Evolutionary conservation across 2,797 vertebrate species (phyloP).

Genomic region (Fundulus diaphanus): DNA sequence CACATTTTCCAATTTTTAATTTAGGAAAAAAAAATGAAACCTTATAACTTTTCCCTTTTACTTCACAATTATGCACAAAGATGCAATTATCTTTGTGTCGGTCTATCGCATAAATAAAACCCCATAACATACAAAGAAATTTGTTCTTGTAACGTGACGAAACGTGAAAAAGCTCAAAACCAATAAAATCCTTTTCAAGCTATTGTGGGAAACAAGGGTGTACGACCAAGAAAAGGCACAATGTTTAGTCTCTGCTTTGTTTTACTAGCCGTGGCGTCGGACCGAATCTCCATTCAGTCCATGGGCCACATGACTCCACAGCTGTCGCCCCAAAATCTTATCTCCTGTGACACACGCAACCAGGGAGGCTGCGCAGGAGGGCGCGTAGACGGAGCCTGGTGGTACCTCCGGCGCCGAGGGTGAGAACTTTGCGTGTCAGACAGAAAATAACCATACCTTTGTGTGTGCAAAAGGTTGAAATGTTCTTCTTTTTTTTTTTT

Average conservation of each 20-base stretch:
- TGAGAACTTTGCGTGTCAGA: slow-evolving; percentile 46
- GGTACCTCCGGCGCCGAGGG: slow-evolving; percentile 93
- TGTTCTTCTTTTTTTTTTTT: background rate
- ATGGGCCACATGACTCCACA: slow-evolving; percentile 97
- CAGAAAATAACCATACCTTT: background rate
- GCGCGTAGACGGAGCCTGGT: slow-evolving; percentile 93
- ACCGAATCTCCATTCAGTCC: slow-evolving; percentile 96
- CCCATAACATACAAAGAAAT: background rate
- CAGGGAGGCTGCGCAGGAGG: slow-evolving; percentile 93
- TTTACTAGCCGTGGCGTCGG: slow-evolving; percentile 90
- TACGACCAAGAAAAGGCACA: background rate
- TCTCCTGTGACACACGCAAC: slow-evolving; percentile 93
- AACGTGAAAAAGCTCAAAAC: background rate
- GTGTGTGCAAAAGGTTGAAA: background rate
- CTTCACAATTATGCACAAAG: background rate
- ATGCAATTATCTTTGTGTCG: background rate
- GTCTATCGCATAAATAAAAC: background rate
- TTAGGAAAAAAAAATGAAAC: background rate
- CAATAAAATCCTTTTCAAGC: background rate
- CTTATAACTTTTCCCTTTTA: background rate
- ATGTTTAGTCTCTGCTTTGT: slow-evolving; percentile 11
- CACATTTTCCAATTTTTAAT: too few relatives aligned
- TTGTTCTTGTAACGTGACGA: too few relatives aligned
- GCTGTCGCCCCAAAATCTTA: slow-evolving; percentile 94
- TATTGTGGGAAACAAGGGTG: background rate